Base-by-base conservation (phyloP, 2,797 vertebrate species). In the Danio kyathit region DNA sequence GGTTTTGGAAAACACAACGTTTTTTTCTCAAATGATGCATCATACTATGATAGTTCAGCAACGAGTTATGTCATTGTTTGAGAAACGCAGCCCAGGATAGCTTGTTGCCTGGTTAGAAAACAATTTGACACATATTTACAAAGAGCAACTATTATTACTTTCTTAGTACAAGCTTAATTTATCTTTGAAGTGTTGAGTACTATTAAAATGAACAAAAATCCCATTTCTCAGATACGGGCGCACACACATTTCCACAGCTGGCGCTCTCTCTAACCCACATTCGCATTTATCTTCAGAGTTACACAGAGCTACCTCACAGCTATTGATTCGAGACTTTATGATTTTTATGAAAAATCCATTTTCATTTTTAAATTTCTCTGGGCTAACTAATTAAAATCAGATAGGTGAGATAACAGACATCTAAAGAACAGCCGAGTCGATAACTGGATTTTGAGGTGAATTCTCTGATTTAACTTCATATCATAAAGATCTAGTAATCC, bases 401-500 rank as follows among this genome's bases (percentile, higher is more conserved):
- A 81, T 66, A 76, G 72, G 52, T 52, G 41, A 81, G 60, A 74
- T 56, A 84, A 51, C 16, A 69, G 72, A 75, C 52, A 69, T 41
- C 72, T 49, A 70, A 46, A 74, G 72, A 69, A 46, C 64, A 44
- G 21, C 14, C 60, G 48, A 76, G 64, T 69, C 38, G 14, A 57
- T 76, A 69, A 61, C 72, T 82, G 17, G 63, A 46, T 54, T 72
- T 63, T 61, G 48, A 79, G 59, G 17, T 54, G 17, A 51, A 79
- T 72, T 79, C 19, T 54, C 38, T 72, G 67, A 63, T 72, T 64
- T 64, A 72, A 91, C 90, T 87, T 88, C 91, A 90, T 88, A 71
- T 57, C 83, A 89, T 86, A 17, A 61, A 87, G 87, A 89, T 90
- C 90, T 82, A 90, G 83, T 83, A 77, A 89, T 72, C 72, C 75